These are phyloP conservation scores for Nemoura dubitans DNA, from an alignment of 2,888 invertebrate species.

Conservation along the genomic window DNA sequence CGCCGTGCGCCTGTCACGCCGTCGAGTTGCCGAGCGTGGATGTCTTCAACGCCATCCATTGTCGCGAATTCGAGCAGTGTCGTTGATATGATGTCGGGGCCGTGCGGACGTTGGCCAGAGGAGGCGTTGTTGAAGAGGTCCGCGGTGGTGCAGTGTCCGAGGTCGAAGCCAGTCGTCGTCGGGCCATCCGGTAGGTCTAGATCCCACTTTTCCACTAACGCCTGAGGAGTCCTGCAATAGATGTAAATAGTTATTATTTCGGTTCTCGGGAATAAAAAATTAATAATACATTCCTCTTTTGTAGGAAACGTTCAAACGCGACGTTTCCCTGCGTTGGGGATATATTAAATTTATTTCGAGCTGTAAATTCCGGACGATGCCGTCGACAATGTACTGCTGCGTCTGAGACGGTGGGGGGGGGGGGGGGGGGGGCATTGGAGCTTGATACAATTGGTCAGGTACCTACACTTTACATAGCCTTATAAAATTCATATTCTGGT, in stretches of 20 bases:
- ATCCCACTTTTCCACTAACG: constrained; percentile 18
- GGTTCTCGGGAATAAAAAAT: too few relatives aligned
- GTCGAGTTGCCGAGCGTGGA: background rate
- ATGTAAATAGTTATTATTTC: background rate
- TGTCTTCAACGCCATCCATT: background rate
- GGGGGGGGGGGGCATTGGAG: too few relatives aligned
- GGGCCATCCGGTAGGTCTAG: background rate
- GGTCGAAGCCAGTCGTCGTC: constrained; percentile 8
- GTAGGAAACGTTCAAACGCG: too few relatives aligned
- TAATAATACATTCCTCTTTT: too few relatives aligned
- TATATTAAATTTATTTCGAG: too few relatives aligned
- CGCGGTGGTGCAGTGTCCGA: constrained; percentile 7
- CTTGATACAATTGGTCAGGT: too few relatives aligned
- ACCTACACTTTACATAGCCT: too few relatives aligned
- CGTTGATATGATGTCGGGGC: background rate
- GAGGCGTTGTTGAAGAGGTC: background rate
- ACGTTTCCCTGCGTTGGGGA: too few relatives aligned
- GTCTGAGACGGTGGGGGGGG: too few relatives aligned
- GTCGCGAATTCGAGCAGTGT: background rate
- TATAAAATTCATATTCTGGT: too few relatives aligned
- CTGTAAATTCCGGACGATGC: too few relatives aligned
- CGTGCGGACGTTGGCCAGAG: background rate
- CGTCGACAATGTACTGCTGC: too few relatives aligned
- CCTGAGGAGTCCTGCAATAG: constrained; percentile 30
- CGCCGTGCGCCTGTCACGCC: background rate